Evolutionary conservation across 2,888 invertebrate species (phyloP), one percentile per base, ranked within the genome.

Genomic region (Drosophila hamatofila): DNA sequence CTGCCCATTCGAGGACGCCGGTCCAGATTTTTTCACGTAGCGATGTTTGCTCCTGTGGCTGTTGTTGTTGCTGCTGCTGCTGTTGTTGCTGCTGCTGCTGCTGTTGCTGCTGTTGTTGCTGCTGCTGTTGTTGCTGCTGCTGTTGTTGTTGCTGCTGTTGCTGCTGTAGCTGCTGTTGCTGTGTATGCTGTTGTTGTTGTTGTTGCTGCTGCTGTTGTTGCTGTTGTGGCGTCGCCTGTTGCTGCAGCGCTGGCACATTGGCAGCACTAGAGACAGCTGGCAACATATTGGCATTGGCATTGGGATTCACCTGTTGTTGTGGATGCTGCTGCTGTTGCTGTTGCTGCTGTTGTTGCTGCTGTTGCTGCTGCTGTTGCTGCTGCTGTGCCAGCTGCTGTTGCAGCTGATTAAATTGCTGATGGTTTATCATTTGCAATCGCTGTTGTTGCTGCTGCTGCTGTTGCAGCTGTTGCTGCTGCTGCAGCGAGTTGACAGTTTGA

Each of bases 1-100:
- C 98, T 91, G 97, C 96, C 97, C 98, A 98, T 93, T 98, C 98
- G 39, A 98, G 93, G 23, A 96, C 94, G 0, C 98, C 98, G 64
- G 95, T 95, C 97, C 97, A 97, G 76, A 95, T 95, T 58, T 91
- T 92, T 58, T 92, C 92, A 1, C 92, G 87, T 62, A 89, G 78
- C 33, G 81, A 81, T 14, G 80, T 51, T 49, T 83, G 83, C 33
- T 88, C 83, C 27, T 91, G 78, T 52, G 81, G 82, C 55, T 82
- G 89, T 25, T 82, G 88, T 9, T 83, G 88, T 23, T 88, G 89
- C 6, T 85, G 86, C 27, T 90, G 90, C 9, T 87, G 88, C 5
- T 85, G 80, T 11, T 81, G 81, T 33, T 81, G 80, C 8, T 83
- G 85, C 39, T 83, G 82, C 42, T 89, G 88, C 16, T 85, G 84